Percentiles rank a stretch among this genome's conserved stretches.
These are phyloP conservation scores for Sceloporus undulatus DNA, from an alignment of 2,113 vertebrate species.

Conservation along the genomic window DNA sequence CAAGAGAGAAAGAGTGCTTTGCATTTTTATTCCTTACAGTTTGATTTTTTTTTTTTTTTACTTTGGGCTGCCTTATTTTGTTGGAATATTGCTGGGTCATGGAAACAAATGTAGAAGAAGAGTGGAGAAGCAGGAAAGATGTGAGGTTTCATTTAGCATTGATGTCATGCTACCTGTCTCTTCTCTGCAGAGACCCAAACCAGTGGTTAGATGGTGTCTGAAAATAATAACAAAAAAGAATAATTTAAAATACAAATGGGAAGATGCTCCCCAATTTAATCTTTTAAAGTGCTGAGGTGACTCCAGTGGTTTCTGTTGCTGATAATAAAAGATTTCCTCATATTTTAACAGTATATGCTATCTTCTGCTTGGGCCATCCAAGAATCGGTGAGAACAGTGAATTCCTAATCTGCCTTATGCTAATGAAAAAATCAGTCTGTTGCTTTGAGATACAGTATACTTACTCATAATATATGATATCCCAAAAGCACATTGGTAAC, in stretches of 20 bases:
- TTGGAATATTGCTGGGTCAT: conserved; percentile 7
- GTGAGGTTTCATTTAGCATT: conserved; percentile 22
- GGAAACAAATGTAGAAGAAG: conserved; percentile 13
- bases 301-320: conserved; percentile 22
- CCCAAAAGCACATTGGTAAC: conserved; percentile 19
- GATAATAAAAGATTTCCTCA: background rate
- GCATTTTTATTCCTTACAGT: background rate
- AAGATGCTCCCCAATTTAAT: conserved; percentile 11
- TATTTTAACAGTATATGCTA: background rate
- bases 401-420: background rate
- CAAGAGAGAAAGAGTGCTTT: conserved; percentile 22
- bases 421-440: background rate
- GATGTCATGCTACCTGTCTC: conserved; percentile 27
- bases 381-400: background rate
- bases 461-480: conserved; percentile 26
- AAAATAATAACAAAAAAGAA: conserved; percentile 33
- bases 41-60: conserved; percentile 28
- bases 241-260: conserved; percentile 38
- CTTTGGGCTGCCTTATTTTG: conserved; percentile 9
- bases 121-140: background rate
- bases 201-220: conserved; percentile 15
- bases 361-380: background rate
- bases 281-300: conserved; percentile 45
- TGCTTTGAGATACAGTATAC: background rate
- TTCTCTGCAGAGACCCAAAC: background rate